Percentiles rank a stretch among this genome's conserved stretches.
phyloP scores from a whole-genome alignment of 2,797 vertebrate species.

The Cheirogaleus major region DNA sequence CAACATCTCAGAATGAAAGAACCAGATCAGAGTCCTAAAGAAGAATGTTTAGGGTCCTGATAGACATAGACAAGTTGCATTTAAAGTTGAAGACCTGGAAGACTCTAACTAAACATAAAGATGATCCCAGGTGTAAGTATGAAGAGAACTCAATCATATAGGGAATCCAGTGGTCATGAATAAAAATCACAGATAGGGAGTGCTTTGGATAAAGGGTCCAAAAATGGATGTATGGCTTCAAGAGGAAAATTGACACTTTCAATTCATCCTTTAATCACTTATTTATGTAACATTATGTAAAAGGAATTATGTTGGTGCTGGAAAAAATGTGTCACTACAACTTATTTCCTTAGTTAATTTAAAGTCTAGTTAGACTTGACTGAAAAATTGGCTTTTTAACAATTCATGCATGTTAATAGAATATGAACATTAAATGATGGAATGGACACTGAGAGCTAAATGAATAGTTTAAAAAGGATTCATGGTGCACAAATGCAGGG shows the following conservation, averaged over 20 bases:
- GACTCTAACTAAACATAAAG: background rate
- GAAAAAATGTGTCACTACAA: background rate
- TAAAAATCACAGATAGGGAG: background rate
- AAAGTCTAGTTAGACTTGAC: background rate
- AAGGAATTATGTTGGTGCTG: background rate
- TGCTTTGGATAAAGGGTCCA: background rate
- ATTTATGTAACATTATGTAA: background rate
- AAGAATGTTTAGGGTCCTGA: background rate
- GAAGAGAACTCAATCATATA: background rate
- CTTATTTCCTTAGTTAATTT: slow-evolving; percentile 2
- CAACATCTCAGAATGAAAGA: background rate
- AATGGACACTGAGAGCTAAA: background rate
- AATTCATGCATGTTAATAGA: background rate
- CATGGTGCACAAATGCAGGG: background rate
- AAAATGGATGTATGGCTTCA: background rate
- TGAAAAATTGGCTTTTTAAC: slow-evolving; percentile 10
- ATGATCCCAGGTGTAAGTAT: background rate
- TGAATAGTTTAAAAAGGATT: background rate
- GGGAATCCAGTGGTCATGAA: background rate
- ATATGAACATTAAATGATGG: background rate
- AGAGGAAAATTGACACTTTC: background rate
- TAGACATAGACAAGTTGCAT: background rate
- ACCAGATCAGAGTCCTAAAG: background rate
- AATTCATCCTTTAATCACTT: background rate
- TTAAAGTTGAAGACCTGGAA: background rate